A percentile compares a stretch with the other conserved stretches of the same genome.
These are phyloP conservation scores for Caenorhabditis latens DNA, from an alignment of 1,140 invertebrate genomes.

Conservation along the genomic window DNA sequence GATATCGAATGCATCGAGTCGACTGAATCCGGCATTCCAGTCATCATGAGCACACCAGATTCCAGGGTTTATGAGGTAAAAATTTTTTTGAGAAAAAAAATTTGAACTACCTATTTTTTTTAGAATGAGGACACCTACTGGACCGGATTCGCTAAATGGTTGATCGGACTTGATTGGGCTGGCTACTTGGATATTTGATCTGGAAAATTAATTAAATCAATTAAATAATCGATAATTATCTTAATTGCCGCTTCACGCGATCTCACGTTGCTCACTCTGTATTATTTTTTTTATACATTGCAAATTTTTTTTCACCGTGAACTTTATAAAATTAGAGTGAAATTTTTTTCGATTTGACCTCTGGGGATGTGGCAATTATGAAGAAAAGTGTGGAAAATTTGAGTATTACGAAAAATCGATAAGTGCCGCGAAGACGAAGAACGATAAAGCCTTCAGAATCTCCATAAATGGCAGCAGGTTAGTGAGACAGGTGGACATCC, in stretches of 20 bases:
- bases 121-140: conserved; percentile 25
- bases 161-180: conserved; percentile 57
- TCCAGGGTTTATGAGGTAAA: background rate
- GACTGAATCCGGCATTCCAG: conserved; percentile 58
- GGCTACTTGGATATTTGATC: conserved; percentile 48
- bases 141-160: conserved; percentile 36
- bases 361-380: too few species aligned
- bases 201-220: background rate
- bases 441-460: background rate
- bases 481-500: background rate
- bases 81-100: background rate
- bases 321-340: too few species aligned
- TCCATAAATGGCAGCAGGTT: conserved; percentile 33
- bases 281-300: background rate
- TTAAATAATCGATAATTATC: background rate
- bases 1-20: conserved; percentile 53
- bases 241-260: background rate
- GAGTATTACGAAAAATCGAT: too few species aligned
- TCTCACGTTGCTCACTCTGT: conserved; percentile 3
- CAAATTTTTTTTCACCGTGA: too few species aligned
- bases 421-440: background rate
- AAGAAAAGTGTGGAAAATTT: background rate
- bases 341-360: too few species aligned
- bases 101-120: background rate
- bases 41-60: background rate